Evolutionary conservation across 2,888 invertebrate species (phyloP), one percentile per base, ranked within the genome.

Genomic region (Pherbina coryleti): DNA sequence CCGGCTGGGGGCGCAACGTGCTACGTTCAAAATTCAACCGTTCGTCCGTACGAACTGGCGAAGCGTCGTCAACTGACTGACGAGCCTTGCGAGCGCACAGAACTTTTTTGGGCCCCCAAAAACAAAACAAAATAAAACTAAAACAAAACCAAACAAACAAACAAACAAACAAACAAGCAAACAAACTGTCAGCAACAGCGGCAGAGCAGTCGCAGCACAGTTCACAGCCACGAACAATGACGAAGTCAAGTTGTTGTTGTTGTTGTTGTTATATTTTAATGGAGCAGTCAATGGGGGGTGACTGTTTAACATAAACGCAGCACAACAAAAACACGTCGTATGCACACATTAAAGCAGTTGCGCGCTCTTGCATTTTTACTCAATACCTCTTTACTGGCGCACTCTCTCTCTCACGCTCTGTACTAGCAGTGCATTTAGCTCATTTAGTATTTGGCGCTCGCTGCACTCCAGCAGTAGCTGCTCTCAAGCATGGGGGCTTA

Each of bases 21-120:
- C 79, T 78, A 76, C 53, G 67, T 67, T 67, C 37, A 60, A 75
- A 80, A 81, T 77, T 75, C 73, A 75, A 60, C 81, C 81, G 82
- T 82, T 83, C 84, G 85, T 83, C 83, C 85, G 85, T 86, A 85
- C 87, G 87, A 84, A 86, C 86, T 85, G 85, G 85, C 88, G 85
- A 86, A 87, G 86, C 85, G 87, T 86, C 85, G 87, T 87, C 85
- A 85, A 88, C 84, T 86, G 88, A 88, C 88, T 87, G 87, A 88
- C 79, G 71, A 77, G 60, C 53, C 84, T 84, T 84, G 85, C 85
- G 86, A 75, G 86, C 73, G 57, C 66, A 64, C 64, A 77, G 72
- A 71, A 76, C 76, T 60, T 76, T 76, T 76, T 76, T 70, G 77
- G 77, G 73, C 49, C 67, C 69, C 70, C 71, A 71, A 66, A 70